Base-by-base conservation (phyloP, 2,888 invertebrate species). In the Cheilosia scutellata region DNA sequence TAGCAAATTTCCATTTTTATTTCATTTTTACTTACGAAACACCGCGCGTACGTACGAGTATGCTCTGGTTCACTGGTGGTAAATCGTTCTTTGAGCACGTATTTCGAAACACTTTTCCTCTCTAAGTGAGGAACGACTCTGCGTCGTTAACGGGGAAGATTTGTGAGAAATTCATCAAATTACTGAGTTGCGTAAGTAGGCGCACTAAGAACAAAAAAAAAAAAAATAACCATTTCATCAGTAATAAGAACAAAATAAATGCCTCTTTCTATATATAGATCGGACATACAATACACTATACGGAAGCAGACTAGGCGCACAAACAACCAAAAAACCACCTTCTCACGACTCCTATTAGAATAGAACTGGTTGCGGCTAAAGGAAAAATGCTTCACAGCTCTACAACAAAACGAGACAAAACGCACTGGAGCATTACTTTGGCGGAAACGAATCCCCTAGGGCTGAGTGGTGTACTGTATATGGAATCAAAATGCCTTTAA, bases 151-250 rank as follows among this genome's bases (percentile, higher is more conserved):
- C 37, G 16, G 27, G 49, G 44, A 65, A 40, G 40, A 47, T 51
- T 51, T 44, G 37, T 58, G 44, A 53, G 53, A 74, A 74, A 74
- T 68, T 62, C 53, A 78, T 79, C 65, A 75, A 60, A 71, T 74
- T 83, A 75, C 80, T 71, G 53, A 71, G 76, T 80, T 84, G 80
- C 84, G 80, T 84, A 82, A 82, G 70, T 82, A 31, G 51, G 57
- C 75, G 60, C 77, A 58, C 51, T 65, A 44, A 62, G 20, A 62
- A 70, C 9, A n/a, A n/a, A n/a, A n/a, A n/a, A n/a, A n/a, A n/a
- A 37, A 33, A 65, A 62, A 20, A 60, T 27, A 13, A 37, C 47
- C 55, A 66, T 55, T 68, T 74, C 72, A 47, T 55, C 49, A 47
- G 63, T 66, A 82, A 65, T 71, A 57, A 49, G 82, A 76, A 65